Evolutionary conservation across 1,140 invertebrate species (phyloP).

Genomic region (Bilobella aurantiaca): DNA sequence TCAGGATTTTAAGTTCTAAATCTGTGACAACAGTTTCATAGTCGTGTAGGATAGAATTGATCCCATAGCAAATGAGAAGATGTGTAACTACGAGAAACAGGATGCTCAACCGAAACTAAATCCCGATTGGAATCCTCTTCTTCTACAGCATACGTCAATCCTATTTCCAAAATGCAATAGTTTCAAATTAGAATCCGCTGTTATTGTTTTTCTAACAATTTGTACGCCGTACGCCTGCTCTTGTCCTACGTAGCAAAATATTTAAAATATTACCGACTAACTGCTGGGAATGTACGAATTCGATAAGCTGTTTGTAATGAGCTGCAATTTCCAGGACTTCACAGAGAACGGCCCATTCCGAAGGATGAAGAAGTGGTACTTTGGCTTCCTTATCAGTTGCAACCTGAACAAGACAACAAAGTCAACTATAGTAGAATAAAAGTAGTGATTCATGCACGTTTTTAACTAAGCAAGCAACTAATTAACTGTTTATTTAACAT

Average conservation of each 20-base stretch:
- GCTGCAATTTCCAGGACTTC: constrained; percentile 29
- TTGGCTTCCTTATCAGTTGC: constrained; percentile 14
- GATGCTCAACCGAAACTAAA: not conserved
- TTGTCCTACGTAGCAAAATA: too few relatives aligned
- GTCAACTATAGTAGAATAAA: not conserved
- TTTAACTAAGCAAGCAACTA: not conserved
- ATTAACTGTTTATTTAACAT: too few relatives aligned
- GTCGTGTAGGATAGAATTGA: constrained; percentile 18
- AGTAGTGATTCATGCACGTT: not conserved
- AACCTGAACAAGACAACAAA: too few relatives aligned
- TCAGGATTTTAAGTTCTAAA: constrained; percentile 24
- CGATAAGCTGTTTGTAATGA: constrained; percentile 15
- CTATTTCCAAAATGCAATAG: not conserved
- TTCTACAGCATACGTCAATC: not conserved
- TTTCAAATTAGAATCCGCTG: not conserved
- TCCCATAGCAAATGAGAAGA: constrained; percentile 26
- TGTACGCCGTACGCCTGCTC: not conserved
- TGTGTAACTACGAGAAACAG: constrained; percentile 14
- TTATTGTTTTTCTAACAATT: not conserved
- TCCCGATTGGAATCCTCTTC: not conserved
- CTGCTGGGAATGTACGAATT: constrained; percentile 18
- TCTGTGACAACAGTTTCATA: constrained; percentile 18
- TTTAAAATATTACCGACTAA: constrained; percentile 20
- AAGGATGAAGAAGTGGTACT: constrained; percentile 25
- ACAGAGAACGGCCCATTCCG: constrained; percentile 17